These are phyloP conservation scores for Oryzias sinensis DNA, from an alignment of 2,797 vertebrate species.

Conservation along the genomic window DNA sequence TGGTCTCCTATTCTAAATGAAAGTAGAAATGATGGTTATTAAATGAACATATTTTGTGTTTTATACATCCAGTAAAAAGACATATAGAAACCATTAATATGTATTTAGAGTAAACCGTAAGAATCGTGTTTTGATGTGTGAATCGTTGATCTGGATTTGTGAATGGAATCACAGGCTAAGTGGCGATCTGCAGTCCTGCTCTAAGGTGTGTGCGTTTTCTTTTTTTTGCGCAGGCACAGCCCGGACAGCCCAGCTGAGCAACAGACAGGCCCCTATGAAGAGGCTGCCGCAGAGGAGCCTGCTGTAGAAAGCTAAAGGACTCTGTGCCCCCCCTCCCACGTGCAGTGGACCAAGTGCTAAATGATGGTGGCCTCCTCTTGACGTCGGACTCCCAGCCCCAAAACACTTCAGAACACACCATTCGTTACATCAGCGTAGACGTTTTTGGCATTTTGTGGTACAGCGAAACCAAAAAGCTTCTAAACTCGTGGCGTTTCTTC, in stretches of 20 bases:
- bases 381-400: slow-evolving; percentile 31
- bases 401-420: slow-evolving; percentile 30
- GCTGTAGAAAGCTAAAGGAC: slow-evolving; percentile 73
- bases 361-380: slow-evolving; percentile 58
- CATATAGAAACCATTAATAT: no score
- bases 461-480: slow-evolving; percentile 43
- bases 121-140: no score
- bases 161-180: no score
- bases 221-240: slow-evolving; percentile 50
- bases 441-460: slow-evolving; percentile 64
- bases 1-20: no score
- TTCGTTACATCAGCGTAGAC: slow-evolving; percentile 50
- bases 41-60: no score
- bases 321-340: slow-evolving; percentile 24
- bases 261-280: slow-evolving; percentile 57
- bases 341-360: slow-evolving; percentile 69
- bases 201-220: not conserved
- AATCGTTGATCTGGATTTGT: no score
- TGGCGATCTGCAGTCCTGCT: no score
- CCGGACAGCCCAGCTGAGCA: slow-evolving; percentile 68
- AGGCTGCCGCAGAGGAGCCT: slow-evolving; percentile 60
- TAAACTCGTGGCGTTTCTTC: slow-evolving; percentile 48
- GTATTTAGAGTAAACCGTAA: no score
- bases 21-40: no score
- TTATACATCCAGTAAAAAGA: no score